These are phyloP conservation scores for Champsocephalus gunnari DNA, from an alignment of 2,797 vertebrate species.

Conservation along the genomic window DNA sequence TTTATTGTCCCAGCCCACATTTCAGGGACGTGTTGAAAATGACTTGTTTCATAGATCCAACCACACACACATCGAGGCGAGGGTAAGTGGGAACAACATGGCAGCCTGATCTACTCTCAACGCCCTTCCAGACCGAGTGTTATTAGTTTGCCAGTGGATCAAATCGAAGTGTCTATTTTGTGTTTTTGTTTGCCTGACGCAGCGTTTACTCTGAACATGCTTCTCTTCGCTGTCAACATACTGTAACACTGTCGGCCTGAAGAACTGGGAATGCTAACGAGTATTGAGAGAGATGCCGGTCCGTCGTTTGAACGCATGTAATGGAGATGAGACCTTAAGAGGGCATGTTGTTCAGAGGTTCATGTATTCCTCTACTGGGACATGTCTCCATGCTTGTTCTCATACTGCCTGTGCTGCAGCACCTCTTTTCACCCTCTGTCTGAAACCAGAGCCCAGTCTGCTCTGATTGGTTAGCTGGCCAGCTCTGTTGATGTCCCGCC, in stretches of 20 bases:
- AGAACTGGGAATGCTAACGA: constrained; percentile 18
- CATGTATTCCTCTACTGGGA: too few species aligned
- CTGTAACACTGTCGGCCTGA: constrained; percentile 26
- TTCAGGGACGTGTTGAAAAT: constrained; percentile 41
- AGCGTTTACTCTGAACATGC: constrained; percentile 31
- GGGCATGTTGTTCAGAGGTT: too few species aligned
- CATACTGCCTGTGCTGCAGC: too few species aligned
- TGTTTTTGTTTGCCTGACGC: constrained; percentile 33
- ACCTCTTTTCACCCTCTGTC: too few species aligned
- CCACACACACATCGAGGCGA: background rate
- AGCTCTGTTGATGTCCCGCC: too few species aligned
- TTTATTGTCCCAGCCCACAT: constrained; percentile 61
- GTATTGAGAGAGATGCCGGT: constrained; percentile 22
- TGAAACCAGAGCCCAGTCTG: too few species aligned
- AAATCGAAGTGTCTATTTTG: background rate
- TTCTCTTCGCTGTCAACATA: constrained; percentile 30
- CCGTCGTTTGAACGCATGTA: background rate
- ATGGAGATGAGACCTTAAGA: background rate
- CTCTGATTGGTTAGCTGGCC: too few species aligned
- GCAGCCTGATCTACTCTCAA: constrained; percentile 22
- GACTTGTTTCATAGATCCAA: constrained; percentile 23
- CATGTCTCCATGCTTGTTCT: too few species aligned
- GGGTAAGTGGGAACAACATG: constrained; percentile 31
- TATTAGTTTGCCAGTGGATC: constrained; percentile 36
- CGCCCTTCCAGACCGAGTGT: constrained; percentile 29